phyloP scores from a whole-genome alignment of 2,113 vertebrate species.

The Phalacrocorax pelagicus region DNA sequence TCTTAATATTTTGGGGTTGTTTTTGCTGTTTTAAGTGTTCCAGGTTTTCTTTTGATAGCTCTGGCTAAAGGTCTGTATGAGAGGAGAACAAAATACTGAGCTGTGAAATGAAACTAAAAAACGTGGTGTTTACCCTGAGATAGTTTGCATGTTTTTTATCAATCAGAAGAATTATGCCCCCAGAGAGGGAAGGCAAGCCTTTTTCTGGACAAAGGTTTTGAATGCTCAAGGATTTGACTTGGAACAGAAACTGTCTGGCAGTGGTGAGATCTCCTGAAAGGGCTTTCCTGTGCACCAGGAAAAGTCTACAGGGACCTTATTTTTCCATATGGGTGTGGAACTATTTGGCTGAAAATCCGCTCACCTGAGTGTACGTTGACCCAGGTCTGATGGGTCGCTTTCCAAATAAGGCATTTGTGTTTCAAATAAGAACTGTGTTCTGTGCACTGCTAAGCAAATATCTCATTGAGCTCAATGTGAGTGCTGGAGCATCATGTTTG shows the following conservation, averaged over 20 bases:
- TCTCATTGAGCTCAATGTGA: fast-evolving
- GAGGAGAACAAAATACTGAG: background rate
- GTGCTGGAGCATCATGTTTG: background rate
- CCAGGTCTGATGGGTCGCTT: background rate
- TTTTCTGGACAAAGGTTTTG: background rate
- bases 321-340: background rate
- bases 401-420: background rate
- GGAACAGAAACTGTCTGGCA: background rate
- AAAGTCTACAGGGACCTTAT: background rate
- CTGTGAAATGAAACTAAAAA: background rate
- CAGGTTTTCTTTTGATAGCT: background rate
- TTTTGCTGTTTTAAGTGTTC: background rate
- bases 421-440: background rate
- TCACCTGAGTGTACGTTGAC: fast-evolving
- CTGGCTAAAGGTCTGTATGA: background rate
- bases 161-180: background rate
- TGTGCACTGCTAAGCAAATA: background rate
- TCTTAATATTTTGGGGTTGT: background rate
- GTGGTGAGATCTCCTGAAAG: background rate
- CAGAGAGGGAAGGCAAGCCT: background rate
- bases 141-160: background rate
- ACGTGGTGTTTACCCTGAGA: background rate
- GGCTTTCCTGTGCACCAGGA: background rate
- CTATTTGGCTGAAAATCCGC: background rate
- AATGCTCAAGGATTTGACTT: background rate